These are phyloP conservation scores for Polylopha cassiicola DNA, from an alignment of 2,888 invertebrate genomes.

Conservation along the genomic window DNA sequence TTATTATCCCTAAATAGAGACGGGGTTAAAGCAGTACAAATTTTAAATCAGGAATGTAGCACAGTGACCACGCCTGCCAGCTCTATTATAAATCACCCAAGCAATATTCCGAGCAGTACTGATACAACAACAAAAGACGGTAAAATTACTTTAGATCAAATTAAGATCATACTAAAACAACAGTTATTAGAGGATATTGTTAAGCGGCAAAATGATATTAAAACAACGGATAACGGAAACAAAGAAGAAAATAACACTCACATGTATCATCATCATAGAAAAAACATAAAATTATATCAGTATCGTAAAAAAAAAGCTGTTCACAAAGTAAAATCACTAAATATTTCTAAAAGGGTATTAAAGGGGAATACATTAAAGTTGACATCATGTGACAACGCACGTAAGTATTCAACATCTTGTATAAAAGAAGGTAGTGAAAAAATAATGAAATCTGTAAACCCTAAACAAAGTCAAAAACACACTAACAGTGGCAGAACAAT, in stretches of 20 bases:
- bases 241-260: conserved; percentile 22
- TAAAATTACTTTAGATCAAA: conserved; percentile 59
- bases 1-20: conserved; percentile 57
- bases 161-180: conserved; percentile 48
- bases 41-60: conserved; percentile 66
- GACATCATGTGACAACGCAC: no score
- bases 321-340: conserved; percentile 66
- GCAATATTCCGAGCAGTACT: conserved; percentile 42
- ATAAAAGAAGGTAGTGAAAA: no score
- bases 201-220: conserved; percentile 21
- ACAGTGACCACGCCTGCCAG: conserved; percentile 65
- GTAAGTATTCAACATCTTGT: no score
- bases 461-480: no score
- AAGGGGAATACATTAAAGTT: conserved; percentile 31
- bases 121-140: conserved; percentile 30
- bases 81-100: conserved; percentile 59
- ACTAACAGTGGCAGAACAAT: no score
- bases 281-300: conserved; percentile 25
- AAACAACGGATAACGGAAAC: conserved; percentile 13
- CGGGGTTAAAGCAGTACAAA: conserved; percentile 58
- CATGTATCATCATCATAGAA: conserved; percentile 21
- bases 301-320: conserved; percentile 39
- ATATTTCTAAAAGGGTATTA: conserved; percentile 53
- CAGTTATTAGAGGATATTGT: conserved; percentile 41
- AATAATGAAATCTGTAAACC: no score